Conservation (phyloP, 2,113 vertebrate species). For the Aegithalos caudatus region DNA sequence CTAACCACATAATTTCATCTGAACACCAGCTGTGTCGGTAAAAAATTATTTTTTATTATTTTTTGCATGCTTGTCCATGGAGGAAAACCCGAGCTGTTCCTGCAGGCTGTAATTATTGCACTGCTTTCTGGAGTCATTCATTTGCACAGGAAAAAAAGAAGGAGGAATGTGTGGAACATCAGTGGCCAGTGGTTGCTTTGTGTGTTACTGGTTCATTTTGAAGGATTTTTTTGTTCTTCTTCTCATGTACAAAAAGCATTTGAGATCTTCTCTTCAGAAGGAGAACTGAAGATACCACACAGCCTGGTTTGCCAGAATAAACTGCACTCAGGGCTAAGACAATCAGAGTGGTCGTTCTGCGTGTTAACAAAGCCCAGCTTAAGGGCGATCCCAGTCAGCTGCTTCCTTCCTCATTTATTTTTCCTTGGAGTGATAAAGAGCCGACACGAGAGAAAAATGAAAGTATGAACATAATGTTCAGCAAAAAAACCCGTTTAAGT, state of each 20-base stretch:
- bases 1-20: constrained; percentile 48
- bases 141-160: background rate
- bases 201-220: background rate
- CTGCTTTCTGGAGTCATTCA: background rate
- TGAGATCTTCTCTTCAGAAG: background rate
- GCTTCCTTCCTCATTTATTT: background rate
- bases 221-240: background rate
- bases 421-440: background rate
- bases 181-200: background rate
- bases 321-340: background rate
- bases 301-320: background rate
- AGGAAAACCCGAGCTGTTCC: background rate
- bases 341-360: background rate
- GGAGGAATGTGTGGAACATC: background rate
- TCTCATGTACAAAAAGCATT: background rate
- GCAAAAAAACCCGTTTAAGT: background rate
- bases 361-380: background rate
- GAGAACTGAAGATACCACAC: background rate
- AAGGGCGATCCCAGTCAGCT: background rate
- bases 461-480: background rate
- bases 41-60: constrained; percentile 37
- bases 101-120: constrained; percentile 24
- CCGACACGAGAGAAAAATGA: background rate
- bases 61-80: background rate
- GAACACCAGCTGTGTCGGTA: constrained; percentile 46